Conservation (phyloP, 2,797 vertebrate genomes). For the Columba guinea region DNA sequence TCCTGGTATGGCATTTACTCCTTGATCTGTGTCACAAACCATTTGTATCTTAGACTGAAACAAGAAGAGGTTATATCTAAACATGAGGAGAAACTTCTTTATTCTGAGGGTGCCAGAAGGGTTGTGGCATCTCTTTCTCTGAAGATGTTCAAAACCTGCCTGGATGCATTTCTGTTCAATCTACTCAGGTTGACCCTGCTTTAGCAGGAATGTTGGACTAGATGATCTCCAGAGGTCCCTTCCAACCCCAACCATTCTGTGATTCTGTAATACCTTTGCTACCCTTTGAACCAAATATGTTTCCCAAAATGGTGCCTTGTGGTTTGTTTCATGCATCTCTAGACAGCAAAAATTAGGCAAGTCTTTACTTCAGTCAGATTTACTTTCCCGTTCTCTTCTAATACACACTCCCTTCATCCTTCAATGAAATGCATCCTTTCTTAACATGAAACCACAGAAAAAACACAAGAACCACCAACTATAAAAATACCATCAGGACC, state of each 20-base stretch:
- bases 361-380: not conserved
- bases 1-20: not conserved
- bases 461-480: not conserved
- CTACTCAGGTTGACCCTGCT: too few relatives aligned
- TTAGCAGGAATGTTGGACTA: too few relatives aligned
- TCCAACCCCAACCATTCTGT: too few relatives aligned
- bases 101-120: too few relatives aligned
- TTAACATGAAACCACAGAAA: not conserved
- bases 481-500: not conserved
- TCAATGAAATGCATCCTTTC: not conserved
- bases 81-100: too few relatives aligned
- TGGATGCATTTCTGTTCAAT: too few relatives aligned
- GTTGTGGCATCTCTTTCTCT: too few relatives aligned
- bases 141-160: too few relatives aligned
- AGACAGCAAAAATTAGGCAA: not conserved
- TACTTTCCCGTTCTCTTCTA: not conserved
- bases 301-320: not conserved
- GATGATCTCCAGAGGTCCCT: too few relatives aligned
- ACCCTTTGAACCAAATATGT: accelerated
- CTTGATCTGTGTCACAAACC: not conserved
- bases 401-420: not conserved
- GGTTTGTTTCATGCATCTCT: not conserved
- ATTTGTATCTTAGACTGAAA: not conserved
- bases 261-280: not conserved
- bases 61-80: too few relatives aligned